Base-by-base conservation (phyloP, 2,113 vertebrate genomes). In the Pachycephala philippinensis region DNA sequence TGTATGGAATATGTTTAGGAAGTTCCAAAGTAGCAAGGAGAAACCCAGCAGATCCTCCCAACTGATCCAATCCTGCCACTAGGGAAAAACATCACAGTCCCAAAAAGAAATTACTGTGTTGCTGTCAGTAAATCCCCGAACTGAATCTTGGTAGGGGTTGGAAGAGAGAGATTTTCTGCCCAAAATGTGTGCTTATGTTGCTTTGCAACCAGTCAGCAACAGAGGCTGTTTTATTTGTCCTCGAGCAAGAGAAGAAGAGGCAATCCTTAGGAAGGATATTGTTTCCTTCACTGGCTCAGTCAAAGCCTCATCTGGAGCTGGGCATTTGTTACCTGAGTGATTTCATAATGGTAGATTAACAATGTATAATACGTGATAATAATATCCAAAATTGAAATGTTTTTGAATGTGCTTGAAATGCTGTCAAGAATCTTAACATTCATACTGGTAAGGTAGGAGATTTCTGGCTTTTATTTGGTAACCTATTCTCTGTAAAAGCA, bases 401-500 rank as follows among this genome's bases (percentile, higher is more conserved):
- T 75, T 86, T 84, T 75, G 13, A 47, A 61, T 72, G 12, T 63
- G 13, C 52, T 39, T 66, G 65, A 85, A 87, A 96, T 84, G 65
- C 57, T 47, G 17, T 90, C 24, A 87, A 95, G 76, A 93, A 96
- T 95, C 69, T 84, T 83, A 70, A 33, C 3, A 7, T 91, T 87
- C 87, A 69, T 69, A 31, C 53, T 89, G 66, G 66, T 60, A 80
- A 90, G 68, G 40, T 75, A 72, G 85, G 75, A 57, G 9, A 57
- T 68, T 94, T 97, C 71, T 94, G 64, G 22, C 79, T 95, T 94
- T 91, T 86, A 77, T 49, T 78, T 89, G 72, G 76, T 86, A 95
- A 64, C 60, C 45, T 87, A 31, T 93, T 84, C 47, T 81, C 76
- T 20, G 8, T 89, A 77, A 95, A 95, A 91, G 53, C 87, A 18